Percentiles rank a stretch among this genome's conserved stretches.
Conservation (phyloP, 1,140 invertebrate species). For the Elysia chlorotica region DNA sequence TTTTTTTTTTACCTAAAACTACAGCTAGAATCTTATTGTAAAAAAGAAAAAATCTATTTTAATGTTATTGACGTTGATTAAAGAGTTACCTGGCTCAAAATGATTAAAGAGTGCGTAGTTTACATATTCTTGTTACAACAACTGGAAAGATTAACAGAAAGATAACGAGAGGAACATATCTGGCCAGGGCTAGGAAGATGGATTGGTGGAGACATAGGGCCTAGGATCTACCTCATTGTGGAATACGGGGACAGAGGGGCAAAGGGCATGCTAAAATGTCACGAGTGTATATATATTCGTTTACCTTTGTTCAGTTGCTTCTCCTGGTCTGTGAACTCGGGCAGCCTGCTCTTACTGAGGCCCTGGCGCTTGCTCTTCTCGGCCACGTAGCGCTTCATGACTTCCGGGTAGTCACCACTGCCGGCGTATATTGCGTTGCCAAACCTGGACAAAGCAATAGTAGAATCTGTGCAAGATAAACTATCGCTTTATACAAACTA, state of each 20-base stretch:
- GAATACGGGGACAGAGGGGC: neutral
- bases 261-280: neutral
- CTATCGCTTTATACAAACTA: too few species aligned
- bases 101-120: too few species aligned
- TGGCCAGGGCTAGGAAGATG: too few species aligned
- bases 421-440: conserved; percentile 42
- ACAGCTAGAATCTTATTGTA: too few species aligned
- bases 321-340: conserved; percentile 50
- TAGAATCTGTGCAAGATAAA: neutral
- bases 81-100: too few species aligned
- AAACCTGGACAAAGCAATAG: conserved; percentile 5
- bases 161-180: too few species aligned
- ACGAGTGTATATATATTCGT: neutral
- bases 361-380: conserved; percentile 36
- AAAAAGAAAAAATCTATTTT: too few species aligned
- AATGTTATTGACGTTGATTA: too few species aligned
- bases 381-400: conserved; percentile 42
- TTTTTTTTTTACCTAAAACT: too few species aligned
- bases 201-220: neutral
- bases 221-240: neutral
- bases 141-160: too few species aligned
- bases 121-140: too few species aligned
- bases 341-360: conserved; percentile 36
- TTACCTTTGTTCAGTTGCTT: conserved; percentile 36
- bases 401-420: conserved; percentile 47